A percentile compares a stretch with the other conserved stretches of the same genome.
Conservation (phyloP, 2,113 vertebrate species). For the Cervus canadensis region DNA sequence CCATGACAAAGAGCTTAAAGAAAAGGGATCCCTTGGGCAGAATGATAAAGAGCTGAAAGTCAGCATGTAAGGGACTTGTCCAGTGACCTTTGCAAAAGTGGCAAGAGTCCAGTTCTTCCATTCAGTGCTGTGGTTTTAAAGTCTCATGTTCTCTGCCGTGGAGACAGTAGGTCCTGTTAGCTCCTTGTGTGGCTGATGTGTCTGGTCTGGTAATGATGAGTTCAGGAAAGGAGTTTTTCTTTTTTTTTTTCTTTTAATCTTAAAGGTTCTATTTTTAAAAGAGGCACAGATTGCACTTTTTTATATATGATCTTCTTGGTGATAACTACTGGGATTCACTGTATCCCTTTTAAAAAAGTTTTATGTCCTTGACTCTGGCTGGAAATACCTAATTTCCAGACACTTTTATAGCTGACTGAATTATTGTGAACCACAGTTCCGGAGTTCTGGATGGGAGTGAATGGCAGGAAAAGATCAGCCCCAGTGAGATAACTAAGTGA, state of each 20-base stretch:
- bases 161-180: conserved; percentile 23
- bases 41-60: conserved; percentile 1
- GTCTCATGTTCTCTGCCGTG: not conserved
- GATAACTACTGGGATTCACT: conserved; percentile 36
- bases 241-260: conserved; percentile 33
- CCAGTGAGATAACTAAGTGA: not conserved
- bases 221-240: not conserved
- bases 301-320: conserved; percentile 46
- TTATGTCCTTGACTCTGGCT: conserved; percentile 23
- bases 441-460: conserved; percentile 32
- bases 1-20: not conserved
- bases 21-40: not conserved
- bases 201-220: not conserved
- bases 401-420: conserved; percentile 40
- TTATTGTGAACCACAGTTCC: conserved; percentile 13
- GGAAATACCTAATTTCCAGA: conserved; percentile 39
- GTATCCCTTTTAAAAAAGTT: conserved; percentile 27
- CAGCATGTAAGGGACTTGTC: conserved; percentile 7
- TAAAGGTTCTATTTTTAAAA: conserved; percentile 59
- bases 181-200: conserved; percentile 9
- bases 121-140: not conserved
- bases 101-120: not conserved
- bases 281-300: conserved; percentile 50
- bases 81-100: not conserved
- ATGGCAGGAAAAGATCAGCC: not conserved